These are phyloP conservation scores for Fukomys damarensis DNA, from an alignment of 2,113 vertebrate genomes.

Conservation along the genomic window DNA sequence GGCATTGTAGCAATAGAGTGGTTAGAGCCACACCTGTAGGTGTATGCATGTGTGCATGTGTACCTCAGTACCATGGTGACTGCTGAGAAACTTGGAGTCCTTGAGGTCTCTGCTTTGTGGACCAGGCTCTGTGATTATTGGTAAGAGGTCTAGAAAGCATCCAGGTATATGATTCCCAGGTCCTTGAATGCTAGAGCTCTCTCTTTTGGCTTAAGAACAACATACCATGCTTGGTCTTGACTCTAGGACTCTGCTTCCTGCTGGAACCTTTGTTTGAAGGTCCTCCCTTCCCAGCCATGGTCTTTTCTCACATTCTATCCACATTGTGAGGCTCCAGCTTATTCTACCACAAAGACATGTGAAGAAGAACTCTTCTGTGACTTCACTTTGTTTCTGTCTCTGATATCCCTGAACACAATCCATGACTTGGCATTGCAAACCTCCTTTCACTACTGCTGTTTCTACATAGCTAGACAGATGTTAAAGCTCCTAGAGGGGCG, in stretches of 20 bases:
- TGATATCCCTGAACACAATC: not conserved
- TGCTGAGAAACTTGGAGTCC: not conserved
- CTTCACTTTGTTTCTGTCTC: not conserved
- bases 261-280: not conserved
- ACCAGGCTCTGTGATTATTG: not conserved
- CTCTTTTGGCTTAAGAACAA: constrained; percentile 8
- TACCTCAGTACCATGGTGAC: not conserved
- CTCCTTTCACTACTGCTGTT: not conserved
- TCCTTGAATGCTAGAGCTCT: not conserved
- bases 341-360: not conserved
- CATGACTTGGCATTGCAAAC: not conserved
- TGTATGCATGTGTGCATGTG: not conserved
- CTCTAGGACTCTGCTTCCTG: not conserved
- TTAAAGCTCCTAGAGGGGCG: not conserved
- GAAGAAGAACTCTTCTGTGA: not conserved
- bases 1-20: not conserved
- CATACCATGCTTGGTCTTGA: not conserved
- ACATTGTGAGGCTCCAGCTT: not conserved
- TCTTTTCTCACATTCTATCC: not conserved
- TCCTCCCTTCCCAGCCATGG: not conserved
- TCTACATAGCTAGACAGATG: not conserved
- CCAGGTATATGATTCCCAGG: not conserved
- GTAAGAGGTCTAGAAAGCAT: not conserved
- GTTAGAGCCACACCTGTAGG: not conserved
- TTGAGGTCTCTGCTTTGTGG: not conserved